Percentiles rank a stretch among this genome's conserved stretches.
Conservation (phyloP, 2,797 vertebrate species). For the Alosa sapidissima region DNA sequence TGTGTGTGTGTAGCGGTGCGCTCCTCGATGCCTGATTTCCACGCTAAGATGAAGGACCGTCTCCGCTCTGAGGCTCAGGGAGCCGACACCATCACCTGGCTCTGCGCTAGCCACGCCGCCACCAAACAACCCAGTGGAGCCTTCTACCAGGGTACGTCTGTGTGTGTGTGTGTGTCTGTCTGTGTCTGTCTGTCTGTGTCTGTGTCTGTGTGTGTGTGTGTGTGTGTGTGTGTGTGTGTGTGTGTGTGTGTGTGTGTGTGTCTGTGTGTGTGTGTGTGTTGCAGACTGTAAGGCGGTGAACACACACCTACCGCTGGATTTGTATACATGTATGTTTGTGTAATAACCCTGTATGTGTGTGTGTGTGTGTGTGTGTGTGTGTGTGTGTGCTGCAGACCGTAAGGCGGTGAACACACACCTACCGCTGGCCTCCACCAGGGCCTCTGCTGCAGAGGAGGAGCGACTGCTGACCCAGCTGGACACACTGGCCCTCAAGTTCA, state of each 20-base stretch:
- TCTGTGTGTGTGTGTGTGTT: no score
- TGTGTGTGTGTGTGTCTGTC: neutral
- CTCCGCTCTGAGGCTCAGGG: constrained; percentile 80
- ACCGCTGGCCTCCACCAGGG: constrained; percentile 73
- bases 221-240: no score
- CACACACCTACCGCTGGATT: constrained; percentile 76
- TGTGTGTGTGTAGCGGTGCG: constrained; percentile 69
- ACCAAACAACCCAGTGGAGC: constrained; percentile 68
- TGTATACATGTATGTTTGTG: neutral
- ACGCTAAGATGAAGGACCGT: constrained; percentile 75
- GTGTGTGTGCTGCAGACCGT: constrained; percentile 68
- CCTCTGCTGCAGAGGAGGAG: constrained; percentile 70
- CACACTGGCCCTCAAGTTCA: constrained; percentile 74
- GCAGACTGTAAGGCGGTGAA: constrained; percentile 70
- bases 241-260: no score
- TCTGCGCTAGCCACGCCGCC: constrained; percentile 68
- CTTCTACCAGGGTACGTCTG: constrained; percentile 80
- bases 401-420: constrained; percentile 77
- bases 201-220: no score
- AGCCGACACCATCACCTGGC: constrained; percentile 79
- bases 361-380: constrained; percentile 1
- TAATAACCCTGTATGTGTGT: neutral
- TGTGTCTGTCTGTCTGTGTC: neutral
- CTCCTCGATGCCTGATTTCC: constrained; percentile 79
- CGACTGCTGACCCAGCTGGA: constrained; percentile 70